These are phyloP conservation scores for Corapipo altera DNA, from an alignment of 2,113 vertebrate species.

Conservation along the genomic window DNA sequence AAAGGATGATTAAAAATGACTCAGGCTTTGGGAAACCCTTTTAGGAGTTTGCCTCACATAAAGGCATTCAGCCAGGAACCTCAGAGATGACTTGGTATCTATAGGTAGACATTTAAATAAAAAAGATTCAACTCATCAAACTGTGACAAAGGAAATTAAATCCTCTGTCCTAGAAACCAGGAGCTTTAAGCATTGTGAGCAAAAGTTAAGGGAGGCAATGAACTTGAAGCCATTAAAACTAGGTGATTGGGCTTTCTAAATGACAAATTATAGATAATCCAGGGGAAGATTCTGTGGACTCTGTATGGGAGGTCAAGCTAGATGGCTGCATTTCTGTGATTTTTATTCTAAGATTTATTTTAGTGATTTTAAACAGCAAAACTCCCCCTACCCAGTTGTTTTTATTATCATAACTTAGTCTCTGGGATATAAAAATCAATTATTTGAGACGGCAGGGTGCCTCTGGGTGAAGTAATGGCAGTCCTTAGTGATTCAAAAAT, in stretches of 20 bases:
- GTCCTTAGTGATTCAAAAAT: not conserved
- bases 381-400: not conserved
- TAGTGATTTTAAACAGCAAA: not conserved
- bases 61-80: not conserved
- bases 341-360: not conserved
- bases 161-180: not conserved
- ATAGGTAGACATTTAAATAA: not conserved
- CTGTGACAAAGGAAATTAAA: not conserved
- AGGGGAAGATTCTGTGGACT: not conserved
- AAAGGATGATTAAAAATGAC: not conserved
- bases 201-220: not conserved
- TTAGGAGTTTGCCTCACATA: not conserved
- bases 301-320: not conserved
- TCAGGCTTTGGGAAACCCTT: not conserved
- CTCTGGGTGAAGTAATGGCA: not conserved
- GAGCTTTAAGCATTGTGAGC: not conserved
- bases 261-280: not conserved
- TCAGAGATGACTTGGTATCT: not conserved
- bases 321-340: not conserved
- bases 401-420: not conserved
- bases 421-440: not conserved
- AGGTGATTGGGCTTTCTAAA: not conserved
- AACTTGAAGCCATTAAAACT: not conserved
- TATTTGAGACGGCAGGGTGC: not conserved
- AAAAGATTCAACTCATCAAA: not conserved